Evolutionary conservation across 1,140 invertebrate species (phyloP).

Genomic region (Sycophaga agraensis): DNA sequence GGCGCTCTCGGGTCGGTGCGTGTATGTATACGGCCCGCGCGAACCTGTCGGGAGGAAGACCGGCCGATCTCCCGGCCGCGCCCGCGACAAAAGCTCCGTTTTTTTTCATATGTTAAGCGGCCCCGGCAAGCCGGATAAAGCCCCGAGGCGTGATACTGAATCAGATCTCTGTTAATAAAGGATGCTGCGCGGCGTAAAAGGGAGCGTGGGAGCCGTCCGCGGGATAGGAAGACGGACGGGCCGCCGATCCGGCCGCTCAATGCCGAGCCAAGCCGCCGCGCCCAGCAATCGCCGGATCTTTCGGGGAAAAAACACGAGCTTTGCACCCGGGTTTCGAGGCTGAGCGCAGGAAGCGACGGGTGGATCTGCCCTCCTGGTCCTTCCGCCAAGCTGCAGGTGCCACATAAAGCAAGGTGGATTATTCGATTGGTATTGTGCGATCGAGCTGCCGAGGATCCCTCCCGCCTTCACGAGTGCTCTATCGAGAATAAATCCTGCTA

Average conservation of each 20-base stretch:
- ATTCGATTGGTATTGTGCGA: too few relatives aligned
- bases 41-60: conserved; percentile 10
- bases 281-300: neutral
- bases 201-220: conserved; percentile 40
- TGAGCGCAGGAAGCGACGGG: too few relatives aligned
- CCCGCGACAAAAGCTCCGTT: conserved; percentile 36
- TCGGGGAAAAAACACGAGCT: neutral
- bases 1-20: too few relatives aligned
- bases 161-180: conserved; percentile 44
- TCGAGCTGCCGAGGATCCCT: too few relatives aligned
- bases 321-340: neutral
- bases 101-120: conserved; percentile 43
- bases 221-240: neutral
- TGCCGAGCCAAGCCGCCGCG: neutral
- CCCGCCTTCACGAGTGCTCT: too few relatives aligned
- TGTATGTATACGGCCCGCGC: too few relatives aligned
- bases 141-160: conserved; percentile 42
- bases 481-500: too few relatives aligned
- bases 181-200: conserved; percentile 35
- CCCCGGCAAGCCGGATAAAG: conserved; percentile 11
- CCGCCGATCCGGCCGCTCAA: neutral
- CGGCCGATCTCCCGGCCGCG: too few relatives aligned
- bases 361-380: too few relatives aligned
- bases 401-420: too few relatives aligned
- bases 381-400: too few relatives aligned